Base-by-base conservation (phyloP, 2,888 invertebrate species). In the Physocephala rufipes region DNA sequence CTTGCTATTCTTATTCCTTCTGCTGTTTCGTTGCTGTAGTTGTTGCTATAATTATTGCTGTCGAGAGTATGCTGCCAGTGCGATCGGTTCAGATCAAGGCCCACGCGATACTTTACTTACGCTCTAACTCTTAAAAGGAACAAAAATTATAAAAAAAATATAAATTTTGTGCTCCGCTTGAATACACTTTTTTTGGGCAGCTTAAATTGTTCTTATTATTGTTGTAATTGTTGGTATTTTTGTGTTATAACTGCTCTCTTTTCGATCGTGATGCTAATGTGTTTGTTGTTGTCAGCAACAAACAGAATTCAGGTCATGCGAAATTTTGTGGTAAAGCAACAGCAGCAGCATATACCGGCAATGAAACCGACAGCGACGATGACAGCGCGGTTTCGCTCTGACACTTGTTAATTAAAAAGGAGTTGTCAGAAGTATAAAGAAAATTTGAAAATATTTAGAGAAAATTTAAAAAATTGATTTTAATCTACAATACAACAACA, bases 261-360 rank as follows among this genome's bases (percentile, higher is more conserved):
- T 21, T 36, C 15, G 47, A 21, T 45, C 24, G 12, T 63, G 63
- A 19, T 21, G 36, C 1, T 47, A 19, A 9, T 63, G 36, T 63
- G 36, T 19, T 63, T 63, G 19, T 62, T 62, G 19, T 19, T 45
- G 49, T 24, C 47, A 12, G 24, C 19, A n/a, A 13, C 16, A 49
- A 21, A 53, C n/a, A n/a, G n/a, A 62, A 67, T 67, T 47, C 61
- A 67, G 68, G 68, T 62, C 68, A 62, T 51, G 62, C 21, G 19
- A 61, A 68, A 62, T 58, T 21, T 53, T 53, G 30, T 64, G 45
- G 24, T 49, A 26, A 49, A 49, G 66, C 66, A 66, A n/a, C 19
- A 21, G n/a, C 15, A 15, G 26, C 19, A 47, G 64, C 7, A 15
- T 45, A 63, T 47, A 45, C 49, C 63, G 45, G 19, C 24, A 59